Evolutionary conservation across 2,888 invertebrate species (phyloP).

Genomic region (Nymphalis urticae): DNA sequence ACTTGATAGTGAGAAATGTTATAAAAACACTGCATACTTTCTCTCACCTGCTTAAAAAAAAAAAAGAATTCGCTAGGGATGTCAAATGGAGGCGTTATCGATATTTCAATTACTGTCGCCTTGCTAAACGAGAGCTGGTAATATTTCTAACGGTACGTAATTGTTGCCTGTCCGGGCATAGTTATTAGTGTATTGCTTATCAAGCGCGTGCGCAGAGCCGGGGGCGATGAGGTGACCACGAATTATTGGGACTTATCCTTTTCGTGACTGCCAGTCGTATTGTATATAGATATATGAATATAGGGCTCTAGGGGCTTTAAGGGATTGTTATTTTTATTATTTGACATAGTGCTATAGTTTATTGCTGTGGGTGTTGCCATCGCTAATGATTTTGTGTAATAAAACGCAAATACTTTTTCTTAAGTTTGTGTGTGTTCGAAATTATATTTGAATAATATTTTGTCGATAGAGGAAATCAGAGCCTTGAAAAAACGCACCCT

Average conservation of each 20-base stretch:
- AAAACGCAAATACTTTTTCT: too few species aligned
- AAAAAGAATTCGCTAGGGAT: conserved; percentile 12
- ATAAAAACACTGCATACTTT: too few species aligned
- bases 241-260: conserved; percentile 20
- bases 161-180: conserved; percentile 43
- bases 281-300: neutral
- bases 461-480: too few species aligned
- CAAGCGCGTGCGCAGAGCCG: conserved; percentile 45
- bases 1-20: too few species aligned
- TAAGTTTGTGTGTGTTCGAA: too few species aligned
- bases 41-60: neutral
- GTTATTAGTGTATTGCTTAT: conserved; percentile 45
- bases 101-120: conserved; percentile 37
- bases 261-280: neutral
- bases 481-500: too few species aligned
- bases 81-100: conserved; percentile 29
- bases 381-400: too few species aligned
- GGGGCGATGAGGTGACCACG: conserved; percentile 35
- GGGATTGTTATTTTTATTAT: too few species aligned
- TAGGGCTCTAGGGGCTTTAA: conserved; percentile 12
- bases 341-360: too few species aligned
- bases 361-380: too few species aligned
- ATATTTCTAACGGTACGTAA: conserved; percentile 44
- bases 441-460: too few species aligned
- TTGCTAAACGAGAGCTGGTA: conserved; percentile 29